phyloP scores from a whole-genome alignment of 2,888 invertebrate species.

The Flabesymbios commensalis region DNA sequence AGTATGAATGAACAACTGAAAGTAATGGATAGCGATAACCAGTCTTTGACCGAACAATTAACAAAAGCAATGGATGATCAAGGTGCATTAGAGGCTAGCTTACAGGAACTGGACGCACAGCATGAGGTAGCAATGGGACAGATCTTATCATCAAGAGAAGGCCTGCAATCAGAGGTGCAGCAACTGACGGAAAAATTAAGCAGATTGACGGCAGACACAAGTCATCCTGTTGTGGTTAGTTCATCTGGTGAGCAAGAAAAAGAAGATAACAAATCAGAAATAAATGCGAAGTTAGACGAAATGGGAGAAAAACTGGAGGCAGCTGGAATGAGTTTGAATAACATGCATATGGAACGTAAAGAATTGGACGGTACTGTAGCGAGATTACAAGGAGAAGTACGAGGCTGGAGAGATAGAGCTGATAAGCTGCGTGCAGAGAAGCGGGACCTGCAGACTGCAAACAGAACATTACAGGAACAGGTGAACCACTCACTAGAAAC shows the following conservation, averaged over 20 bases:
- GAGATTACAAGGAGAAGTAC: not conserved
- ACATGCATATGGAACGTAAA: constrained; percentile 53
- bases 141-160: constrained; percentile 6
- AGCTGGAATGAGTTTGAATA: constrained; percentile 47
- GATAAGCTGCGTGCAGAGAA: not conserved
- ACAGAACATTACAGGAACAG: not conserved
- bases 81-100: constrained; percentile 33
- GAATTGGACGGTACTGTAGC: constrained; percentile 33
- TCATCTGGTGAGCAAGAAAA: constrained; percentile 15
- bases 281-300: constrained; percentile 41
- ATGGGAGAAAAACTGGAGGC: constrained; percentile 20
- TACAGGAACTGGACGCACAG: constrained; percentile 77
- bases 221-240: constrained; percentile 1
- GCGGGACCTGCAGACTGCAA: not conserved
- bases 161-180: constrained; percentile 5
- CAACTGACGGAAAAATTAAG: not conserved
- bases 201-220: not conserved
- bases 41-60: too few species aligned
- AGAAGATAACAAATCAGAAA: constrained; percentile 29
- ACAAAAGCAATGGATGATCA: too few species aligned
- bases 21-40: too few species aligned
- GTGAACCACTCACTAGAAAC: not conserved
- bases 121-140: constrained; percentile 69
- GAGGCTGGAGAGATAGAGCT: not conserved
- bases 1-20: too few species aligned